These are phyloP conservation scores for Amphiprion ocellaris DNA, from an alignment of 2,113 vertebrate genomes.

Conservation along the genomic window DNA sequence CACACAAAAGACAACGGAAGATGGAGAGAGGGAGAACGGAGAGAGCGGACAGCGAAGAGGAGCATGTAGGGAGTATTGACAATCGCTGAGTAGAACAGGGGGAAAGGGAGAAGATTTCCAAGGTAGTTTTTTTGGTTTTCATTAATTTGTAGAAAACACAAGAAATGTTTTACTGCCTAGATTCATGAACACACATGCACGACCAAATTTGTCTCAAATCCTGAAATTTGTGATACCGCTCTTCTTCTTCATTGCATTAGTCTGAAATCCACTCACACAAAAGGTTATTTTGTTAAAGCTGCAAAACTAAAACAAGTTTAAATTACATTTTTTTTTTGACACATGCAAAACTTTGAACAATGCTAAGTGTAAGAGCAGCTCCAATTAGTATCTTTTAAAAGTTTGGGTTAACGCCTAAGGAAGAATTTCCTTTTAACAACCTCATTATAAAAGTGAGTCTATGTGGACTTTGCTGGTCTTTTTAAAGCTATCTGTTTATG, in stretches of 20 bases:
- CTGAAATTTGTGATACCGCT: not conserved
- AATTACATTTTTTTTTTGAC: not conserved
- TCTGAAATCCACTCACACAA: not conserved
- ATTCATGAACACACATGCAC: not conserved
- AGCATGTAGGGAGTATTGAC: constrained; percentile 51
- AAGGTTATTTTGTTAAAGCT: constrained; percentile 1
- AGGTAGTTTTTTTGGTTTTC: constrained; percentile 53
- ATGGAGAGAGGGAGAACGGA: constrained; percentile 32
- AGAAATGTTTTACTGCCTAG: constrained; percentile 11
- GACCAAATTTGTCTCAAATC: not conserved
- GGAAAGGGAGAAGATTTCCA: constrained; percentile 30
- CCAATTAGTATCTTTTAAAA: constrained; percentile 35
- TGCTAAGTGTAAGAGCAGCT: constrained; percentile 2
- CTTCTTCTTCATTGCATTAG: constrained; percentile 5
- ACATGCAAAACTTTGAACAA: constrained; percentile 11
- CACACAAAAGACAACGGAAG: constrained; percentile 73
- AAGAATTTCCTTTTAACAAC: constrained; percentile 38
- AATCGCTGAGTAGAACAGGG: constrained; percentile 16
- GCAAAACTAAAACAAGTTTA: not conserved
- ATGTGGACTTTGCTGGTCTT: constrained; percentile 31
- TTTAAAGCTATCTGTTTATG: constrained; percentile 20
- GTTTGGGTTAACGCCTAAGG: constrained; percentile 7
- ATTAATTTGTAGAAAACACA: constrained; percentile 28
- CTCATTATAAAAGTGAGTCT: constrained; percentile 55
- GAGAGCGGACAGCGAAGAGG: constrained; percentile 22